Evolutionary conservation across 2,113 vertebrate genomes (phyloP).

Genomic region (Tachycineta bicolor): DNA sequence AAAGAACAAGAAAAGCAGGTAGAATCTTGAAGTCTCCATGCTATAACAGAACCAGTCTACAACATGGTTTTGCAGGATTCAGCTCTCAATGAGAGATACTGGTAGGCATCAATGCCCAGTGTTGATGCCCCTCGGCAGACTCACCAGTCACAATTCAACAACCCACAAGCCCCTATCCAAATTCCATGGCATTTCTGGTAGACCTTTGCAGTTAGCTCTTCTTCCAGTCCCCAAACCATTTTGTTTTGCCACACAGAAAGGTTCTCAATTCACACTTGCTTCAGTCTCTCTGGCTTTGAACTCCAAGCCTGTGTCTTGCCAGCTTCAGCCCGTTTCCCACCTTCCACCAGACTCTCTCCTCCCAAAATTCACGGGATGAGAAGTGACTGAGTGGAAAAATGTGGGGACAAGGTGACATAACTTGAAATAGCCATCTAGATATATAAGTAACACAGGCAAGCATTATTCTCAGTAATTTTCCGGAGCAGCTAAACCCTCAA

Average conservation of each 20-base stretch:
- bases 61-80: neutral
- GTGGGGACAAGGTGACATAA: neutral
- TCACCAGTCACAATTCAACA: neutral
- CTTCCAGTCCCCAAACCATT: neutral
- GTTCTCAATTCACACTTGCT: neutral
- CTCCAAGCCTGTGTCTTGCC: neutral
- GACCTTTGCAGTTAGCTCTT: neutral
- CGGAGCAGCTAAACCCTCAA: neutral
- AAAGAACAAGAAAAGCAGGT: neutral
- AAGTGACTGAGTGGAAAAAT: neutral
- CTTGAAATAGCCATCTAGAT: neutral
- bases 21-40: neutral
- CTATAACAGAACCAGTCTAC: neutral
- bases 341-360: neutral
- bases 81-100: rapidly evolving
- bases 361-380: neutral
- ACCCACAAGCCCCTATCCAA: neutral
- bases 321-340: neutral
- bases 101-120: rapidly evolving
- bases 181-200: neutral
- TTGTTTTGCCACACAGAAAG: neutral
- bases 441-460: neutral
- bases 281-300: neutral
- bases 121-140: neutral
- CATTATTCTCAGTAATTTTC: neutral